Conservation (phyloP, 2,797 vertebrate species). For the Sebastes wilsoni region DNA sequence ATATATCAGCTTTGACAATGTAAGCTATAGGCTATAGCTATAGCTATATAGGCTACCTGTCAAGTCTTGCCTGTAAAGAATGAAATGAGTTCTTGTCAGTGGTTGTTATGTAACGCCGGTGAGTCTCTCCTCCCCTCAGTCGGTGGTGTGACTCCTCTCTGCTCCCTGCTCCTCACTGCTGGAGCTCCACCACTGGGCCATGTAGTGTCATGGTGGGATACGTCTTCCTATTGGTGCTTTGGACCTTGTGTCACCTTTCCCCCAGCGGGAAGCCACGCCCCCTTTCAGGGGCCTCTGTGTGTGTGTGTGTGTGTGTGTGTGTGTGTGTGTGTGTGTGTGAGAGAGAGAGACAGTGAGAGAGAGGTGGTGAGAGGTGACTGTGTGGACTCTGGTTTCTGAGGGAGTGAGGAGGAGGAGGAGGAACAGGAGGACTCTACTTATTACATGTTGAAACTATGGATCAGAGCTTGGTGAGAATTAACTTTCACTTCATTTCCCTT, state of each 20-base stretch:
- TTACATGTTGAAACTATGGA: conserved; percentile 50
- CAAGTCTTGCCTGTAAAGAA: neutral
- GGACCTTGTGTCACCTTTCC: conserved; percentile 37
- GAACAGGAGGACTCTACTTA: neutral
- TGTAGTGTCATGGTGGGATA: conserved; percentile 25
- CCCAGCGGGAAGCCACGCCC: conserved; percentile 31
- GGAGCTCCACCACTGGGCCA: conserved; percentile 20
- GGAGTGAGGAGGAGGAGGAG: neutral
- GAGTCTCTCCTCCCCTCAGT: conserved; percentile 24
- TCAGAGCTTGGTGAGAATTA: conserved; percentile 57
- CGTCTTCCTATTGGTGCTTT: conserved; percentile 56
- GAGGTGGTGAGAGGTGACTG: neutral
- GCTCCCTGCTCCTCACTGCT: conserved; percentile 1
- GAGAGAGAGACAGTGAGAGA: neutral
- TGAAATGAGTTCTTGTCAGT: neutral
- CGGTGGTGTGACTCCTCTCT: conserved; percentile 58
- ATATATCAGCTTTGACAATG: neutral
- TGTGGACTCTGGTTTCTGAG: conserved; percentile 57
- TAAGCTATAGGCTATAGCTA: no score
- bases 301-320: neutral
- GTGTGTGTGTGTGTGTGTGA: neutral
- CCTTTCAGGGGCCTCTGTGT: neutral
- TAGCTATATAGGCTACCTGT: neutral
- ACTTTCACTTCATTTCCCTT: neutral
- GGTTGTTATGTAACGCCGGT: neutral